phyloP scores from a whole-genome alignment of 1,140 invertebrate species.

The Philotrypesis tridentata region DNA sequence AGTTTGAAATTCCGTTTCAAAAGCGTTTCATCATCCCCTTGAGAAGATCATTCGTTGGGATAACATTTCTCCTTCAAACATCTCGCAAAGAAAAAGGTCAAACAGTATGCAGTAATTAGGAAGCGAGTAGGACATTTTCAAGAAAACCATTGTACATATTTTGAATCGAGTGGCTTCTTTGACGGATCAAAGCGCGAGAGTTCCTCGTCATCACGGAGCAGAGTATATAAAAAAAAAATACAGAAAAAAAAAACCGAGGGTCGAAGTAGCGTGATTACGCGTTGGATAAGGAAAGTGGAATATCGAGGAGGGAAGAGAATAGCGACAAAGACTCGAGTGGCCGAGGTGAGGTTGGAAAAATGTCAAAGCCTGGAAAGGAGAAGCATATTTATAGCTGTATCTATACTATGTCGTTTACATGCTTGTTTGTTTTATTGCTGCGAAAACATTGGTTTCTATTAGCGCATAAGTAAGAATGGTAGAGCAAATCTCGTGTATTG shows the following conservation, averaged over 20 bases:
- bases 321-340: background rate
- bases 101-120: no score
- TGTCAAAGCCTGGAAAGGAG: conserved; percentile 25
- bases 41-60: no score
- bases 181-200: background rate
- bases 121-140: background rate
- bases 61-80: no score
- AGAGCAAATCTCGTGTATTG: no score
- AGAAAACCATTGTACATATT: background rate
- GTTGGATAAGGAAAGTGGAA: conserved; percentile 39
- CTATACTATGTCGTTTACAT: background rate
- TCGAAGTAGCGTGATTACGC: background rate
- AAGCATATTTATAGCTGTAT: background rate
- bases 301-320: conserved; percentile 5
- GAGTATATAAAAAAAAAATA: background rate
- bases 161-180: background rate
- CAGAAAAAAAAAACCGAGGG: background rate
- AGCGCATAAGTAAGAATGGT: no score
- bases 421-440: background rate
- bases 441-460: no score
- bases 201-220: background rate
- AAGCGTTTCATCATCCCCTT: no score
- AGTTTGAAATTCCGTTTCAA: no score
- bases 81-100: background rate
- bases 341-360: background rate